Evolutionary conservation across 2,113 vertebrate genomes (phyloP).

Genomic region (Archilochus colubris): DNA sequence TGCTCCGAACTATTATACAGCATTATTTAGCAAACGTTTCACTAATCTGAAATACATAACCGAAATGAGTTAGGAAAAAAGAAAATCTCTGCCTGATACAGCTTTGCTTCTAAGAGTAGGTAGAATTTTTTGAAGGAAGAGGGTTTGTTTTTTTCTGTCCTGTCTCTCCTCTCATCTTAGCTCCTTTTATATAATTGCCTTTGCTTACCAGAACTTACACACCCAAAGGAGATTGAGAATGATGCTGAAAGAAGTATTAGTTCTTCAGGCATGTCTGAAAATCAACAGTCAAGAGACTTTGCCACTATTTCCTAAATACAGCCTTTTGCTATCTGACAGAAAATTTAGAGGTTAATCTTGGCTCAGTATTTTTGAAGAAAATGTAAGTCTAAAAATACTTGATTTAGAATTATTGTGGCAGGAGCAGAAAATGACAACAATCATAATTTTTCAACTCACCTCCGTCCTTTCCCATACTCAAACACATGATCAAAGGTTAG

Average conservation of each 20-base stretch:
- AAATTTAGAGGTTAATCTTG: neutral
- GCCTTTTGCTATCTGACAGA: neutral
- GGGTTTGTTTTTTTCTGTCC: no score
- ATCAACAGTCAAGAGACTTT: neutral
- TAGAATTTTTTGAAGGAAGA: no score
- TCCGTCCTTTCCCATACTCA: constrained; percentile 3
- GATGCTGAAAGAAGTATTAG: neutral
- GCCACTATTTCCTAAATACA: neutral
- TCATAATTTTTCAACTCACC: neutral
- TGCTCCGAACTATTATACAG: neutral
- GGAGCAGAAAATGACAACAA: neutral
- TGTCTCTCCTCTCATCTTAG: no score
- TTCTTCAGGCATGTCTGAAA: neutral
- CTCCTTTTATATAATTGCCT: no score
- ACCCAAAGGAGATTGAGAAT: no score
- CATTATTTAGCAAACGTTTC: neutral
- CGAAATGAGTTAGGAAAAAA: neutral
- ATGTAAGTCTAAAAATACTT: neutral
- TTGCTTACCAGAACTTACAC: no score
- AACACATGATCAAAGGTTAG: neutral
- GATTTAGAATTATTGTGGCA: neutral
- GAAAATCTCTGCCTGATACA: neutral
- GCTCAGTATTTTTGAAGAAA: neutral
- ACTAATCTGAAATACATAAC: neutral
- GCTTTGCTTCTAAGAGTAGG: no score